Conservation (phyloP, 1,140 invertebrate species). For the Drosophila nikananu region DNA sequence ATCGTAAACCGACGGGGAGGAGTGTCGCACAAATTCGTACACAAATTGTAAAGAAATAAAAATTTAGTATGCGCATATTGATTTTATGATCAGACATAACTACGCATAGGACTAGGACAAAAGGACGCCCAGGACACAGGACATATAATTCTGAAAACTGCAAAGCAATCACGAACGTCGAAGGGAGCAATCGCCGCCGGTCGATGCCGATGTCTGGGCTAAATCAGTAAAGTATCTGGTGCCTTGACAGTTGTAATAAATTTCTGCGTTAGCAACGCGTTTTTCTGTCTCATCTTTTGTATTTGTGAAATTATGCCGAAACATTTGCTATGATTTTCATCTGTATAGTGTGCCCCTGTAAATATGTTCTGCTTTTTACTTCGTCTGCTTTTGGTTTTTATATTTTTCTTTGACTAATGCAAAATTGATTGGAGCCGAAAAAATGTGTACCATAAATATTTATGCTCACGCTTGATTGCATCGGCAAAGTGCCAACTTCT, state of each 20-base stretch:
- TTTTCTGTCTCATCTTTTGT: slow-evolving; percentile 44
- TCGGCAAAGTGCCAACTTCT: slow-evolving; percentile 51
- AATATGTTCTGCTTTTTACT: slow-evolving; percentile 34
- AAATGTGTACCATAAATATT: slow-evolving; percentile 73
- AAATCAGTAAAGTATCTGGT: slow-evolving; percentile 68
- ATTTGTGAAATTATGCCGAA: slow-evolving; percentile 65
- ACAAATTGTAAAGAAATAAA: slow-evolving; percentile 85
- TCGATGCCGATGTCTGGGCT: slow-evolving; percentile 36
- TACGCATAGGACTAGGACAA: slow-evolving; percentile 61
- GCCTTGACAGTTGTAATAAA: slow-evolving; percentile 76
- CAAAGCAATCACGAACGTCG: slow-evolving; percentile 78
- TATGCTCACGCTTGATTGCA: slow-evolving; percentile 65
- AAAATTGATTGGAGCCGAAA: slow-evolving; percentile 77
- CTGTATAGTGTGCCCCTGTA: slow-evolving; percentile 32
- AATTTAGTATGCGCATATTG: slow-evolving; percentile 84
- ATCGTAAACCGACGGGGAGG: slow-evolving; percentile 53
- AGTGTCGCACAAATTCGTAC: slow-evolving; percentile 70
- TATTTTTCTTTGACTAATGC: slow-evolving; percentile 65
- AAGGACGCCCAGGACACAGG: not conserved
- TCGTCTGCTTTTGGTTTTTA: slow-evolving; percentile 15
- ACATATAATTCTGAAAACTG: slow-evolving; percentile 67
- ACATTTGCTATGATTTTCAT: slow-evolving; percentile 57
- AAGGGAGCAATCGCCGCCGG: slow-evolving; percentile 49
- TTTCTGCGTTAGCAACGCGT: slow-evolving; percentile 61
- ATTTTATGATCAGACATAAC: slow-evolving; percentile 84